Base-by-base conservation (phyloP, 2,888 invertebrate species). In the Petrolisthes cinctipes region DNA sequence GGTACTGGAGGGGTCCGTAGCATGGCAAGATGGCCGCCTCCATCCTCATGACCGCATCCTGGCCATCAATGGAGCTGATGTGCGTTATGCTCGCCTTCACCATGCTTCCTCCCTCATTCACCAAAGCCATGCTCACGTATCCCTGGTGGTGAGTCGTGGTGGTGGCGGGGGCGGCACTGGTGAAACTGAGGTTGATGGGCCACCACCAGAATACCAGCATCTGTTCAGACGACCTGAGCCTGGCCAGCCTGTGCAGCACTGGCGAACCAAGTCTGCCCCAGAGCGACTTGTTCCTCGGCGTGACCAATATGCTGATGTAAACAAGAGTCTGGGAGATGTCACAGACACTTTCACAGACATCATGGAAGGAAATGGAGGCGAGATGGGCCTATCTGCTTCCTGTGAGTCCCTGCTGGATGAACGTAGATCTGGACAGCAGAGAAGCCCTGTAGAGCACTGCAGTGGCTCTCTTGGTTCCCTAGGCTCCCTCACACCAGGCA, bases 21-120 rank as follows among this genome's bases (percentile, higher is more conserved):
- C 93, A 9, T 92, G 92, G 57, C 91, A 92, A 84, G 93, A 93
- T 91, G 93, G 93, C 4, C 91, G 93, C 57, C 91, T 93, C 51
- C 91, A 92, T 88, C 92, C 92, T 53, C 93, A 93, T 91, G 93
- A 93, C 91, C 91, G 93, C 57, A 92, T 93, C 68, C 91, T 94
- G 81, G 93, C 93, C 91, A 93, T 93, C 73, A 93, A 93, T 90
- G 92, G 92, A 6, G 92, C 92, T 78, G 93, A 93, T 91, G 92
- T 93, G 54, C 91, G 92, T 0, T 92, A 92, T 89, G 93, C 92
- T 53, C 92, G 92, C 9, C 93, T 93, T 89, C 93, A 93, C 89
- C 92, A 93, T 83, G 93, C 93, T 71, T 93, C 93, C 20, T 86
- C 91, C 76, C 91, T 91, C 78, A 91, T 92, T 81, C 92, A 92